Percentiles rank a stretch among this genome's conserved stretches.
Conservation (phyloP, 1,140 invertebrate genomes). For the Adoxophyes honmai region DNA sequence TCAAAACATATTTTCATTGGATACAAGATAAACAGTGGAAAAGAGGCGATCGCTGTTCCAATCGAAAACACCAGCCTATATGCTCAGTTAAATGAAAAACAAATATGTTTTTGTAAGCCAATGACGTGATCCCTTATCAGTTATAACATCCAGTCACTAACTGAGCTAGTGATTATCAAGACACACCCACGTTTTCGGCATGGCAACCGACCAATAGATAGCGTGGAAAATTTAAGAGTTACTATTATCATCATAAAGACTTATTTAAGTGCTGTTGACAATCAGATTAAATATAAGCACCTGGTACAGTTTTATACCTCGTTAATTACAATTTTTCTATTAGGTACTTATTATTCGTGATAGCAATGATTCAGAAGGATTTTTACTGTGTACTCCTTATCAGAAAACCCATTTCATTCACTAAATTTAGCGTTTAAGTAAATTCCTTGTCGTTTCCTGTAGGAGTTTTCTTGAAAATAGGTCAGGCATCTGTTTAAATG, state of each 20-base stretch:
- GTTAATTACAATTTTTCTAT: no score
- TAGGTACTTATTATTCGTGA: no score
- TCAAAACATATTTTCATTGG: conserved; percentile 63
- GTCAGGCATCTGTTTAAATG: no score
- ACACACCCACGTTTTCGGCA: conserved; percentile 63
- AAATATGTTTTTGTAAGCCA: conserved; percentile 65
- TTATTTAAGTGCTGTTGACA: neutral
- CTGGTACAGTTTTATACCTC: no score
- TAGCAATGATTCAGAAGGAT: no score
- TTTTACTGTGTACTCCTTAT: no score
- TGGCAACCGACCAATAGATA: conserved; percentile 39
- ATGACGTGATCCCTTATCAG: conserved; percentile 47
- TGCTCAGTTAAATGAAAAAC: conserved; percentile 46
- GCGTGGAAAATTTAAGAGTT: neutral
- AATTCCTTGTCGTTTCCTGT: no score
- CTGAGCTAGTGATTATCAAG: conserved; percentile 43
- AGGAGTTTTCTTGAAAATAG: no score
- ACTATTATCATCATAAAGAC: neutral
- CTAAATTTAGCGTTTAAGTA: no score
- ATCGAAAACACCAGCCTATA: conserved; percentile 61
- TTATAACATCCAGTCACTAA: conserved; percentile 40
- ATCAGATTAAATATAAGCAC: no score
- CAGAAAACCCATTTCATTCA: no score
- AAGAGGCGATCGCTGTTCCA: conserved; percentile 44
- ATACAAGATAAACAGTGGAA: conserved; percentile 69